Base-by-base conservation (phyloP, 2,888 invertebrate species). In the Dascillus cervinus region DNA sequence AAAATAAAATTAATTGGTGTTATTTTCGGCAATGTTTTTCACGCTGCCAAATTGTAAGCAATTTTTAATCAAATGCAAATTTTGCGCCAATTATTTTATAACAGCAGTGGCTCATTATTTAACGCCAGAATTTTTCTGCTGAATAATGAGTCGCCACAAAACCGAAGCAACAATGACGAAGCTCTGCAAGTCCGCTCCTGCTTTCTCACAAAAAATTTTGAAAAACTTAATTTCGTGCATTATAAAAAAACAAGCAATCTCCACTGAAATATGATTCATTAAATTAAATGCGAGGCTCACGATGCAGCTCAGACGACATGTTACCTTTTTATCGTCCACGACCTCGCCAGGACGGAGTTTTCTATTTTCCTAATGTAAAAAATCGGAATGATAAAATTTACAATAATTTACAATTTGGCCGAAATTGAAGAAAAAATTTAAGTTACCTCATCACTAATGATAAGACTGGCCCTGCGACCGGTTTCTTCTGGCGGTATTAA, bases 271-370 rank as follows among this genome's bases (percentile, higher is more conserved):
- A 39, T 52, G 42, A 8, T 4, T 17, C 4, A 17, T 6, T 17
- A 17, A 17, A 17, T 34, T 43, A 42, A 40, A 44, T 38, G 41
- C 39, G 39, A 44, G 41, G 43, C 39, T 39, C 37, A 43, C 34
- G 39, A 39, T 36, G 28, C 36, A 35, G 40, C 29, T 31, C 34
- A 38, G 27, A 34, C 32, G 37, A 25, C 29, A 37, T 34, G 45
- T 29, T 85, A 91, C 90, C 90, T 88, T 86, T 77, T 82, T 86
- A 67, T 90, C 90, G 72, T 87, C 87, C 73, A 87, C 69, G 68
- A 91, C 84, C 79, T 90, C 90, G 68, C 90, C 90, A 57, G 90
- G 90, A 60, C 90, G 87, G 70, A 90, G 85, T 80, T 88, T 86
- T 70, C 80, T 85, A 81, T 82, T 77, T 73, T 84, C 84, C 86